phyloP scores from a whole-genome alignment of 2,888 invertebrate genomes.

The Campaea margaritaria region DNA sequence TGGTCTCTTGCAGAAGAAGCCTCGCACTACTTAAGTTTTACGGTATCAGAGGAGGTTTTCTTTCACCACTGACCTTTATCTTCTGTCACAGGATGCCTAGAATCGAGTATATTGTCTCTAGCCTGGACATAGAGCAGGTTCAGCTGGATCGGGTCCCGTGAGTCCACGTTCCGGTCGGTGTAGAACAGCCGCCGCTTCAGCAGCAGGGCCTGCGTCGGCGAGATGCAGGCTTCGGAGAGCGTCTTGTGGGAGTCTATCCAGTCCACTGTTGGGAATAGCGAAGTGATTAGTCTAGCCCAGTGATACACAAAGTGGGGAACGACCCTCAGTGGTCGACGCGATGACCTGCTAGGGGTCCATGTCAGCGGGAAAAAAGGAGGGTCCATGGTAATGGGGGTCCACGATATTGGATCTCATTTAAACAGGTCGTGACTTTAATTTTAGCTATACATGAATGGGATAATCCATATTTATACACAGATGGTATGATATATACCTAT shows the following conservation, averaged over 20 bases:
- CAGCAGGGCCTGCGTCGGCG: constrained; percentile 95
- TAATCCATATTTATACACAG: no score
- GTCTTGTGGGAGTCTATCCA: constrained; percentile 99
- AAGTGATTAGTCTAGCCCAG: not conserved
- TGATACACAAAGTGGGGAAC: no score
- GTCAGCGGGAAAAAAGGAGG: no score
- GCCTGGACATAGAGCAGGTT: constrained; percentile 99
- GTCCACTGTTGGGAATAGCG: constrained; percentile 86
- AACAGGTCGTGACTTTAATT: no score
- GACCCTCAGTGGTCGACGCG: no score
- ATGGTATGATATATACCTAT: no score
- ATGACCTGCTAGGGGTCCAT: no score
- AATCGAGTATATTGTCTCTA: constrained; percentile 97
- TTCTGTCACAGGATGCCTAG: constrained; percentile 97
- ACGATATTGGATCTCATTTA: no score
- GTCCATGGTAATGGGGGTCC: no score
- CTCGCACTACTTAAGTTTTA: no score
- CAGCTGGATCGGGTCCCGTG: constrained; percentile 97
- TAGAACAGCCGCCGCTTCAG: constrained; percentile 98
- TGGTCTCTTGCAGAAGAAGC: no score
- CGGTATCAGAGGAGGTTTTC: not conserved
- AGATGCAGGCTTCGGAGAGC: constrained; percentile 96
- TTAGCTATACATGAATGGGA: no score
- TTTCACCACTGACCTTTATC: constrained; percentile 87
- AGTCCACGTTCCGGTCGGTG: constrained; percentile 99